Base-by-base conservation (phyloP, 53 echinoderm and acorn worm genomes). In the Crossaster papposus region DNA sequence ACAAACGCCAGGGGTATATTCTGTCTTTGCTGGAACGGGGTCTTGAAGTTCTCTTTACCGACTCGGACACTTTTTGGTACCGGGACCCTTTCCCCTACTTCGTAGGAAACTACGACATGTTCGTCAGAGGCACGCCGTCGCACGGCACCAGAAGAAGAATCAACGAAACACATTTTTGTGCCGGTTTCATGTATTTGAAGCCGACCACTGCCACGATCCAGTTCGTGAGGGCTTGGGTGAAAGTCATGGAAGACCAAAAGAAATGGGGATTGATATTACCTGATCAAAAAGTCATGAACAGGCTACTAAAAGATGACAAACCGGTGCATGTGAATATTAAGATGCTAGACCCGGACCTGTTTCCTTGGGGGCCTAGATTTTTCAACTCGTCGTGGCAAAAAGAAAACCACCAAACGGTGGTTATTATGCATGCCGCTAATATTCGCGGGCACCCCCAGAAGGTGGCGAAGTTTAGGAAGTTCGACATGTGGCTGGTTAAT, bases 81-180 rank as follows among this genome's bases (percentile, higher is more conserved):
- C 30, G 51, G 29, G 63, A 87, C 30, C 87, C 87, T 24, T 87
- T 87, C 36, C 87, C 87, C 2, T 76, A 87, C 63, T 53, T 87
- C 36, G 18, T 33, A 31, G 87, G 87, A 23, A 77, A 87, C 29
- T 70, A 29, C 24, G 70, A 70, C 24, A 23, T 70, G 24, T 23
- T 30, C 2, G 24, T 82, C 20, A 63, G 64, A 22, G 34, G 35
- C 23, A 29, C 29, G 17, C 3, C 7, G 12, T 62, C 62, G 9
- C 62, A 6, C 62, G 11, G 3, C 62, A 6, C 62, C 62, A 62
- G 62, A 17, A 62, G 29, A 70, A 30, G 13, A 28, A n/a, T 28
- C 28, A 65, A 30, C 6, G 29, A 10, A 35, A 32, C 24, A 30
- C 8, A n/a, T 24, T 87, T 76, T 35, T 87, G 87, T 22, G 77